Evolutionary conservation across 2,113 vertebrate genomes (phyloP).

Genomic region (Saccopteryx bilineata): DNA sequence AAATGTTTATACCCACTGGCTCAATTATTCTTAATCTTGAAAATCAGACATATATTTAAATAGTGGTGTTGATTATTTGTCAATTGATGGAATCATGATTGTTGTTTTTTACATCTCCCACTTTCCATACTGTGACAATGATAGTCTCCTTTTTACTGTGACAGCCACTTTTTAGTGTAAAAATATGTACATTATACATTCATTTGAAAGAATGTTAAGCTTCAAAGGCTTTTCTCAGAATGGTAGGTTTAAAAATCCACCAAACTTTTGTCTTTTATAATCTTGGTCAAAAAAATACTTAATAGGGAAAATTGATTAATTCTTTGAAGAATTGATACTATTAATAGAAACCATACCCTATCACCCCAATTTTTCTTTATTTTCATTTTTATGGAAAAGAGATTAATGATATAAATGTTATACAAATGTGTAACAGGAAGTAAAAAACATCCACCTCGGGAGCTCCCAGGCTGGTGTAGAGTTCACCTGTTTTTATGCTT

Average conservation of each 20-base stretch:
- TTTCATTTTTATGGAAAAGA: constrained; percentile 35
- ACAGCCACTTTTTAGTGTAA: constrained; percentile 3
- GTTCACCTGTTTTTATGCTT: neutral
- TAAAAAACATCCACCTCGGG: neutral
- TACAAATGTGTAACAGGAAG: neutral
- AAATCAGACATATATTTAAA: constrained; percentile 17
- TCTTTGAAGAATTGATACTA: neutral
- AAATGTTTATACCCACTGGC: neutral
- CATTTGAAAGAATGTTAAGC: neutral
- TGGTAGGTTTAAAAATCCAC: constrained; percentile 5
- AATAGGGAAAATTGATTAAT: constrained; percentile 7
- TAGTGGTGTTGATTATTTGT: neutral
- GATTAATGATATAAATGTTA: neutral
- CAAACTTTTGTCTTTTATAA: neutral
- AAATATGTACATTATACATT: neutral
- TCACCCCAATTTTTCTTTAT: neutral
- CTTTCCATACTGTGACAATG: neutral
- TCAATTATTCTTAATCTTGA: neutral
- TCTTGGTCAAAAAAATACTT: constrained; percentile 23
- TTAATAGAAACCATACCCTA: neutral
- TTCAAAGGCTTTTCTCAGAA: constrained; percentile 43
- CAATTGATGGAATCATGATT: neutral
- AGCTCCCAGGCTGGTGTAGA: neutral
- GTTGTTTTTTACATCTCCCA: neutral
- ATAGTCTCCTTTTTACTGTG: neutral